These are phyloP conservation scores for Threskiornis aethiopicus DNA, from an alignment of 2,797 vertebrate genomes.

Conservation along the genomic window DNA sequence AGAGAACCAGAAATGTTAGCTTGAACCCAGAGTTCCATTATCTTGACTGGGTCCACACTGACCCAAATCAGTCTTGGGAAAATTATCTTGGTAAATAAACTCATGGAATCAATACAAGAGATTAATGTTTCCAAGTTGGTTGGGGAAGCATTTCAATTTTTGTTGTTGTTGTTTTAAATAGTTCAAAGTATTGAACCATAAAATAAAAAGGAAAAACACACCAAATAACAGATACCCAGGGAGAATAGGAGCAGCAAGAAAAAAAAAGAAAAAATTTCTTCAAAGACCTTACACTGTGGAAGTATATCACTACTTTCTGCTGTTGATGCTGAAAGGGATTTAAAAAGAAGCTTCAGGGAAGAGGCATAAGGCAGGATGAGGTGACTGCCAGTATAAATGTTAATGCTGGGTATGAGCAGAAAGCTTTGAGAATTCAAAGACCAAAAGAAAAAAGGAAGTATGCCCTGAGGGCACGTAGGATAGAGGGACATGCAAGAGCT, in stretches of 20 bases:
- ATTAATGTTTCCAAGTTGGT: background rate
- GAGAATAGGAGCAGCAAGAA: background rate
- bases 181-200: background rate
- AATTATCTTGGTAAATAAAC: background rate
- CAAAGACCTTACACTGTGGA: background rate
- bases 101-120: background rate
- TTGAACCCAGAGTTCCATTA: background rate
- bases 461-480: background rate
- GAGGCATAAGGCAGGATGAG: background rate
- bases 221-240: background rate
- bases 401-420: constrained; percentile 7
- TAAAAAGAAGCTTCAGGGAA: constrained; percentile 17
- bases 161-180: background rate
- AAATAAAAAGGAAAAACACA: background rate
- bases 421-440: constrained; percentile 36
- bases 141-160: rapidly evolving
- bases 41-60: background rate
- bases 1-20: background rate
- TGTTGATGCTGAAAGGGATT: background rate
- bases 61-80: rapidly evolving
- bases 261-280: background rate
- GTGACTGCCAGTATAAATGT: constrained; percentile 13
- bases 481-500: background rate
- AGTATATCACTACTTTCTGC: background rate
- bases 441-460: background rate